phyloP scores from a whole-genome alignment of 2,113 vertebrate genomes.

The Malurus alboscapulatus region DNA sequence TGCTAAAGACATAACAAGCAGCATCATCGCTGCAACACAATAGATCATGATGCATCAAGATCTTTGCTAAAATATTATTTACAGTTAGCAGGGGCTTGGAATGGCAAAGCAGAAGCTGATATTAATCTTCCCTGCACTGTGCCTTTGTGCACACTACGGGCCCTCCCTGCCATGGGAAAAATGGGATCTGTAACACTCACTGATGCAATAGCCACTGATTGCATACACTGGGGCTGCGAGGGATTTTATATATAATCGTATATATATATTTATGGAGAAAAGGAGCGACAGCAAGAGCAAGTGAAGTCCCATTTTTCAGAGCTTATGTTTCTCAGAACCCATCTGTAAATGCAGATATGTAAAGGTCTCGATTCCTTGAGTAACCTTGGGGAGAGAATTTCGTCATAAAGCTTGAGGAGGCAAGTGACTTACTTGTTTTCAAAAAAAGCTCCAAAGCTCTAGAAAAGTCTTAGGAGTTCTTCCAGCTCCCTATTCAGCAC shows the following conservation, averaged over 20 bases:
- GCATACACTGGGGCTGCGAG: conserved; percentile 42
- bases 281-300: background rate
- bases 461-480: background rate
- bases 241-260: background rate
- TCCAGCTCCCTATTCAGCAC: background rate
- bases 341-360: background rate
- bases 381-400: background rate
- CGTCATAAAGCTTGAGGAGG: background rate
- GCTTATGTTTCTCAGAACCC: background rate
- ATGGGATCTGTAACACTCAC: conserved; percentile 19
- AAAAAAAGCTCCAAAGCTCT: background rate
- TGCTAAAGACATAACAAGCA: conserved; percentile 69
- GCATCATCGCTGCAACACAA: conserved; percentile 67
- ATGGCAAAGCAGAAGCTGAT: conserved; percentile 61
- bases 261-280: conserved; percentile 46
- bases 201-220: conserved; percentile 58
- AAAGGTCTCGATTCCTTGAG: background rate
- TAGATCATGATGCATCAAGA: conserved; percentile 74
- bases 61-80: conserved; percentile 75
- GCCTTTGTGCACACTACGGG: conserved; percentile 20
- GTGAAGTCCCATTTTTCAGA: conserved; percentile 46
- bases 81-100: conserved; percentile 68
- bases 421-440: background rate
- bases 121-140: conserved; percentile 69
- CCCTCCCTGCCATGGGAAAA: conserved; percentile 37